Percentiles rank a stretch among this genome's conserved stretches.
These are phyloP conservation scores for Bellardia pandia DNA, from an alignment of 2,888 invertebrate genomes.

Conservation along the genomic window DNA sequence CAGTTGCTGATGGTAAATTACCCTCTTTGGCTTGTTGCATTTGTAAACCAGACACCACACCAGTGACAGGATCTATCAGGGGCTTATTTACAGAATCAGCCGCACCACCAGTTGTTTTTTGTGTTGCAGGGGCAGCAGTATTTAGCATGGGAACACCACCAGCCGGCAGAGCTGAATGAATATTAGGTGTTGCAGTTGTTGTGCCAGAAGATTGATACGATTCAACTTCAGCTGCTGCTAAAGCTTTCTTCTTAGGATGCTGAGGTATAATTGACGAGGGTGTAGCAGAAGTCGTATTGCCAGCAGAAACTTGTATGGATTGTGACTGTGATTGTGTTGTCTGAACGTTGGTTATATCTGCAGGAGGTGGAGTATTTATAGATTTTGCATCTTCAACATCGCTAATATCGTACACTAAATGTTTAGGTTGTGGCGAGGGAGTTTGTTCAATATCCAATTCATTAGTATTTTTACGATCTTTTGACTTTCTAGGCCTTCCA, in stretches of 20 bases:
- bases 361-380: constrained; percentile 64
- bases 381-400: constrained; percentile 77
- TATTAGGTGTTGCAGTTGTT: constrained; percentile 43
- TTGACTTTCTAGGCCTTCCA: constrained; percentile 86
- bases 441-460: constrained; percentile 81
- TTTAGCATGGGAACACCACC: constrained; percentile 78
- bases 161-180: constrained; percentile 76
- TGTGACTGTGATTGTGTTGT: constrained; percentile 60
- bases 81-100: constrained; percentile 86
- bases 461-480: constrained; percentile 88
- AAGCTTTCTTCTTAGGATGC: constrained; percentile 82
- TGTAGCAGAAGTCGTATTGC: constrained; percentile 47
- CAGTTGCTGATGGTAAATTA: constrained; percentile 79
- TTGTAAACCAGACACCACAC: constrained; percentile 87
- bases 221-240: constrained; percentile 82
- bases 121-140: constrained; percentile 79
- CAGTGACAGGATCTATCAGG: constrained; percentile 90
- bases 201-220: constrained; percentile 73
- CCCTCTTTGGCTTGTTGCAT: constrained; percentile 88
- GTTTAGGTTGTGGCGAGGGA: constrained; percentile 67
- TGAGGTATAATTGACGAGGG: constrained; percentile 75
- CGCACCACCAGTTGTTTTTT: constrained; percentile 82
- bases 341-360: background rate
- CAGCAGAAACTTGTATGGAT: constrained; percentile 22
- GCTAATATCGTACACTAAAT: constrained; percentile 66